These are phyloP conservation scores for Drosophila melanocephala DNA, from an alignment of 2,888 invertebrate genomes.

Conservation along the genomic window DNA sequence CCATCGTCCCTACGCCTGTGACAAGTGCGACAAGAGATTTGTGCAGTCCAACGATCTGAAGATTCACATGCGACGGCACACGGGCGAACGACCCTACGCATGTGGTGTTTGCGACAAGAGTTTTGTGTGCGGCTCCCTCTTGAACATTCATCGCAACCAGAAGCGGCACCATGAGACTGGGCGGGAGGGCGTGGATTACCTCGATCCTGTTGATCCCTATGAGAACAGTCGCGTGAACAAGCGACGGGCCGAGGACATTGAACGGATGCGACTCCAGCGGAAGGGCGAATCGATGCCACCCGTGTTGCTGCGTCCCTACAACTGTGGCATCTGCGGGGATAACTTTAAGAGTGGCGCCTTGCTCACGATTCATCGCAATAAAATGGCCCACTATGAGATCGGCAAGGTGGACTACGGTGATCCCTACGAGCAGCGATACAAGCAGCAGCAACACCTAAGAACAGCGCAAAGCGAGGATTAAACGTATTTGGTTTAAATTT, in stretches of 20 bases:
- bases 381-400: slow-evolving; percentile 60
- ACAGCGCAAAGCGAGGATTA: slow-evolving; percentile 18
- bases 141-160: slow-evolving; percentile 88
- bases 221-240: slow-evolving; percentile 78
- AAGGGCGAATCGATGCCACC: slow-evolving; percentile 9
- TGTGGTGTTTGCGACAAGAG: slow-evolving; percentile 89
- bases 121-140: slow-evolving; percentile 89
- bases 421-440: slow-evolving; percentile 51
- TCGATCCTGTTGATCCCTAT: slow-evolving; percentile 72
- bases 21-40: slow-evolving; percentile 86
- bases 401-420: slow-evolving; percentile 57
- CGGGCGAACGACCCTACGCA: slow-evolving; percentile 88
- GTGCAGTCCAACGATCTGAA: slow-evolving; percentile 91
- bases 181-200: slow-evolving; percentile 23
- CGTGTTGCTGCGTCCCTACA: slow-evolving; percentile 39
- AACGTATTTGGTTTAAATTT: not conserved
- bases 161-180: slow-evolving; percentile 86
- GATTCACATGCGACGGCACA: slow-evolving; percentile 90
- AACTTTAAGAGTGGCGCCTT: slow-evolving; percentile 63
- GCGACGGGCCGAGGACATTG: slow-evolving; percentile 62
- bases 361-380: slow-evolving; percentile 66
- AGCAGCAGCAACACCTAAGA: slow-evolving; percentile 19
- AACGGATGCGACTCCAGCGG: slow-evolving; percentile 49
- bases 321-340: slow-evolving; percentile 56
- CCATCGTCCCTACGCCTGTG: slow-evolving; percentile 87